Percentiles rank a stretch among this genome's conserved stretches.
phyloP scores from a whole-genome alignment of 1,140 invertebrate species.

The Drosophila virilis region DNA sequence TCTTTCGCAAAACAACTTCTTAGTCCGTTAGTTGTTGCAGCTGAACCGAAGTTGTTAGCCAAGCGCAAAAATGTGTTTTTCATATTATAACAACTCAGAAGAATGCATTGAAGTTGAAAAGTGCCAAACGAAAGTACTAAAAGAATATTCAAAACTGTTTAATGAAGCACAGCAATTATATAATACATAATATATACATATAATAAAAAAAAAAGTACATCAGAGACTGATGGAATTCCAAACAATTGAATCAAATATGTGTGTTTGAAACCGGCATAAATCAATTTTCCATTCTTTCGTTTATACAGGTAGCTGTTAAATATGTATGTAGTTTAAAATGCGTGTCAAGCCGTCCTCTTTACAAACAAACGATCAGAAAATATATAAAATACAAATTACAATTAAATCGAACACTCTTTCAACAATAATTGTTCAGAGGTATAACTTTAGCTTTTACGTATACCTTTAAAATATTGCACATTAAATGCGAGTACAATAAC shows the following conservation, averaged over 20 bases:
- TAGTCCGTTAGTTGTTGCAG: slow-evolving; percentile 62
- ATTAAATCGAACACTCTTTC: slow-evolving; percentile 10
- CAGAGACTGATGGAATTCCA: slow-evolving; percentile 14
- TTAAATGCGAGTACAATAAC: slow-evolving; percentile 47
- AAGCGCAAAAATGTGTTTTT: slow-evolving; percentile 65
- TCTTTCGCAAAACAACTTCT: neutral
- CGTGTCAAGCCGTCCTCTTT: slow-evolving; percentile 80
- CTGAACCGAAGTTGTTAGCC: slow-evolving; percentile 54
- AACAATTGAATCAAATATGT: slow-evolving; percentile 2
- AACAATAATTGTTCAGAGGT: slow-evolving; percentile 23
- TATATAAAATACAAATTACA: slow-evolving; percentile 52
- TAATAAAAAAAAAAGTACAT: slow-evolving; percentile 17
- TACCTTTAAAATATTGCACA: slow-evolving; percentile 24
- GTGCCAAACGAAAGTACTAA: slow-evolving; percentile 9
- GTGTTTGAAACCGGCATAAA: neutral
- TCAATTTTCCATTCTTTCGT: neutral
- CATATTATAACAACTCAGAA: slow-evolving; percentile 64
- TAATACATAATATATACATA: slow-evolving; percentile 26
- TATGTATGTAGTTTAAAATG: slow-evolving; percentile 68
- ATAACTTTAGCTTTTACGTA: slow-evolving; percentile 10
- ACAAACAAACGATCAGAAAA: slow-evolving; percentile 64
- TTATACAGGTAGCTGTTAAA: slow-evolving; percentile 52
- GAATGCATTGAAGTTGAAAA: slow-evolving; percentile 66
- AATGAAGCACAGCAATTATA: slow-evolving; percentile 78
- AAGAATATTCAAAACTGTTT: slow-evolving; percentile 72